A percentile compares a stretch with the other conserved stretches of the same genome.
These are phyloP conservation scores for Cryptocephalus moraei DNA, from an alignment of 2,888 invertebrate genomes.

Conservation along the genomic window DNA sequence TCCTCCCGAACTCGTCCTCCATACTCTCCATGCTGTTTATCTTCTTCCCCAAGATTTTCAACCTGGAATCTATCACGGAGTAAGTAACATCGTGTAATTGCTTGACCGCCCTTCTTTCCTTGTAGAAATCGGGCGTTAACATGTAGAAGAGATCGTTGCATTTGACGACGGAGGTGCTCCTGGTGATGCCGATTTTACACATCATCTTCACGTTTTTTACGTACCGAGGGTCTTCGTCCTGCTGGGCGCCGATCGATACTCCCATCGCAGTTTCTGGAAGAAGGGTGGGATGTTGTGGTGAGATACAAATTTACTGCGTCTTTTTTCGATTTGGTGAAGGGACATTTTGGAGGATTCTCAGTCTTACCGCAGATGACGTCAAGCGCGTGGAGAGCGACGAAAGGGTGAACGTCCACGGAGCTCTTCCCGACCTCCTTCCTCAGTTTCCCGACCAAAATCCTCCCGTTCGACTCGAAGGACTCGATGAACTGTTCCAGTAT, in stretches of 20 bases:
- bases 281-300: no score
- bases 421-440: conserved; percentile 31
- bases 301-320: no score
- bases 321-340: no score
- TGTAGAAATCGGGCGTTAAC: conserved; percentile 47
- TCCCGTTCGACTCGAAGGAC: conserved; percentile 55
- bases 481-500: conserved; percentile 63
- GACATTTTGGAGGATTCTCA: no score
- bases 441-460: conserved; percentile 47
- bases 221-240: background rate
- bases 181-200: background rate
- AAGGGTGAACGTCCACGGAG: conserved; percentile 49
- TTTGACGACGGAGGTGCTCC: conserved; percentile 29
- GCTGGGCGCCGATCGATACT: background rate
- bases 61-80: background rate
- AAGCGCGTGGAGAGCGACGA: conserved; percentile 48
- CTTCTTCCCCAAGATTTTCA: conserved; percentile 34
- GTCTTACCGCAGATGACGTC: conserved; percentile 51
- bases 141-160: conserved; percentile 36
- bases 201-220: background rate
- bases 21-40: background rate
- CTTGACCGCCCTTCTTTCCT: conserved; percentile 29
- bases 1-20: conserved; percentile 20
- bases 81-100: conserved; percentile 1
- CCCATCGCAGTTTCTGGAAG: conserved; percentile 3